Base-by-base conservation (phyloP, 2,888 invertebrate species). In the Phortica okadai region DNA sequence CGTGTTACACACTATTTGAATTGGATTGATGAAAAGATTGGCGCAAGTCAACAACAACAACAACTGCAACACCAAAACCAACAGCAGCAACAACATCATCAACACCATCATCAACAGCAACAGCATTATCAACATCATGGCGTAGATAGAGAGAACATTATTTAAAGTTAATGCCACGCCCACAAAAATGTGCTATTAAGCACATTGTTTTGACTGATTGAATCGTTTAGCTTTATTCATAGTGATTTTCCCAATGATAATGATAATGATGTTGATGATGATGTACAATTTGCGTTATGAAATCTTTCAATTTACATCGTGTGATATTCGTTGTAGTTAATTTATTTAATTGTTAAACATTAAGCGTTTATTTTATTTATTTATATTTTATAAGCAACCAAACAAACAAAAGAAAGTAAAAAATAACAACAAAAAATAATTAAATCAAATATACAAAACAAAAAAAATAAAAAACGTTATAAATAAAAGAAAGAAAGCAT, bases 1-100 rank as follows among this genome's bases (percentile, higher is more conserved):
- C 82, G 91, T 42, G 89, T 91, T 3, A 89, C 90, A 2, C 80
- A 88, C 62, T 91, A 91, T 78, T 77, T 91, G 66, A 83, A 89
- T 78, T 91, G 91, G 91, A 91, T 91, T 67, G 84, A 84, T 62
- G 82, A 83, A 56, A 90, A 90, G 76, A 90, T 89, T 70, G 91
- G 89, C n/a, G 77, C 76, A 74, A 81, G 81, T 42, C 78, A 80
- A 7, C 16, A 16, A 6, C 70, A 45, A 25, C 64, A 59, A 7
- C 74, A 72, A 21, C 25, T 67, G n/a, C 45, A 72, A 8, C 25
- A 54, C 5, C 56, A 54, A 11, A 56, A 25, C 6, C 33, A 1
- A 16, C 54, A 10, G 54, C 16, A 44, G 10, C 75, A 75, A 11
- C 75, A 76, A 16, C 75, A 74, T 6, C 74, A 76, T 1, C 76